A percentile compares a stretch with the other conserved stretches of the same genome.
These are phyloP conservation scores for Gymnocheta viridis DNA, from an alignment of 2,888 invertebrate species.

Conservation along the genomic window DNA sequence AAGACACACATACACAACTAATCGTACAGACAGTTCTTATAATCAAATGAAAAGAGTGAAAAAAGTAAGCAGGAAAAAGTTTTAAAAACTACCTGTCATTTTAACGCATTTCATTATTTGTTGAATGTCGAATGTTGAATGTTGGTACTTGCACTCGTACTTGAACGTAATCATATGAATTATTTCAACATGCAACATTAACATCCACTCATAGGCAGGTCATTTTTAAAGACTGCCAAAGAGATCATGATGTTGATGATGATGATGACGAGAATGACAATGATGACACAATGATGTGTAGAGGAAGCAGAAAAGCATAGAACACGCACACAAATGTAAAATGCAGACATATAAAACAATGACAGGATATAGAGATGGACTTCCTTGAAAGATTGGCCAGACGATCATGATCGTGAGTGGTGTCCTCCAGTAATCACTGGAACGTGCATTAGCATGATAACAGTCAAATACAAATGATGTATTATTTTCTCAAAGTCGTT, in stretches of 20 bases:
- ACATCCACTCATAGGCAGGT: conserved; percentile 49
- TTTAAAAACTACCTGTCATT: conserved; percentile 60
- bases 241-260: conserved; percentile 71
- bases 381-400: too few species aligned
- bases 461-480: too few species aligned
- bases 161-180: conserved; percentile 32
- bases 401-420: too few species aligned
- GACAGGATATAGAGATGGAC: too few species aligned
- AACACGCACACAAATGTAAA: too few species aligned
- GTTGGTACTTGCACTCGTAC: conserved; percentile 2
- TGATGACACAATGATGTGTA: conserved; percentile 29
- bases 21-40: not conserved
- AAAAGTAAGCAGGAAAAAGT: not conserved
- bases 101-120: conserved; percentile 49
- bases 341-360: too few species aligned
- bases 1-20: not conserved
- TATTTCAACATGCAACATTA: conserved; percentile 57
- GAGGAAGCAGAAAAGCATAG: too few species aligned
- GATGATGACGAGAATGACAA: conserved; percentile 51
- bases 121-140: conserved; percentile 11
- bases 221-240: conserved; percentile 50
- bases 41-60: conserved; percentile 4
- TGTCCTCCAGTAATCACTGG: too few species aligned
- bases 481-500: too few species aligned
- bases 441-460: too few species aligned